Base-by-base conservation (phyloP, 2,888 invertebrate genomes). In the Drosophila cognata region DNA sequence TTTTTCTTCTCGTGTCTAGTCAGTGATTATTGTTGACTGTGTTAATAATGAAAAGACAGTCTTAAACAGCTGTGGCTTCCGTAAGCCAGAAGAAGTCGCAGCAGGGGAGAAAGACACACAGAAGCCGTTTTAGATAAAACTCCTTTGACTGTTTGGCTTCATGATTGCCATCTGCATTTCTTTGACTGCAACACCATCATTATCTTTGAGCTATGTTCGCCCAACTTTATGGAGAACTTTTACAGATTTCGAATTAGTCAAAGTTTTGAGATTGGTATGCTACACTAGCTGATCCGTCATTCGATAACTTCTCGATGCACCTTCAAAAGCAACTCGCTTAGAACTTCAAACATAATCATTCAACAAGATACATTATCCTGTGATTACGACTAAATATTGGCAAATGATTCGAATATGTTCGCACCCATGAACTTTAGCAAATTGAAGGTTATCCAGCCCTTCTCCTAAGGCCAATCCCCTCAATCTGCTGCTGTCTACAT, bases 21-120 rank as follows among this genome's bases (percentile, higher is more conserved):
- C 84, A 69, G 84, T 85, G 84, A 84, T 85, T 88, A 83, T 76
- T 84, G 88, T 84, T 84, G 86, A 83, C 86, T 85, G 75, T 85
- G 84, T 88, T 88, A 84, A 84, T 88, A 84, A 88, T 71, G 77
- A 67, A 84, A 88, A 85, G 75, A 76, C 86, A 85, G 83, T 71
- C 76, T 74, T 77, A 69, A 88, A 77, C 88, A 88, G 83, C 73
- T 84, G 88, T 57, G 85, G 85, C 85, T 77, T 67, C 66, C 46
- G 28, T 28, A 21, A 38, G 50, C 16, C 62, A 28, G 21, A 25
- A 21, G 1, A 16, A 28, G 0, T 21, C 41, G 10, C 11, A 11
- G 21, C 21, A 5, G 4, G 43, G 21, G 43, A 21, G 2, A 43
- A 6, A 21, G 11, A 21, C 21, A 11, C 21, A 21, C 11, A 43